Evolutionary conservation across 2,113 vertebrate genomes (phyloP), one percentile per base, ranked within the genome.

Genomic region (Plectropomus leopardus): DNA sequence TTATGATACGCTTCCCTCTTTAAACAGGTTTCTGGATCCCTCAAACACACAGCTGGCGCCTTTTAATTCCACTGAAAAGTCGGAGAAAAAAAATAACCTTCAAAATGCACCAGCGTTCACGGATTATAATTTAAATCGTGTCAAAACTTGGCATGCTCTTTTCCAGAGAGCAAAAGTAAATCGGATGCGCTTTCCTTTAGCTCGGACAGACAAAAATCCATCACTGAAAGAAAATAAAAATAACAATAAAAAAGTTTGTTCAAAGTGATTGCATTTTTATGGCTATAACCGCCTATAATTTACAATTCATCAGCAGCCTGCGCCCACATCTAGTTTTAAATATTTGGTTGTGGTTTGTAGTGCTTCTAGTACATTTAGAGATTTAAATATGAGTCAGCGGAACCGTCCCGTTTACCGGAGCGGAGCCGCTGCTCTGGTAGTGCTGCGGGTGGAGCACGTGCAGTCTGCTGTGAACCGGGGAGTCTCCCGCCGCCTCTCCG

Each of bases 381-480:
- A 21, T 69, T 96, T 92, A 99, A 92, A 99, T 99, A 44, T 99
- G 98, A 86, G 98, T 99, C 85, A 99, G 95, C 44, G 98, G 98
- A 79, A 99, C 95, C 71, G 98, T 99, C 92, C 98, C 97, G 92
- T 96, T 98, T 34, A 97, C 97, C 84, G 96, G 95, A 66, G 96
- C 90, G 84, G 96, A 88, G 89, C 96, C 90, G 90, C 96, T 94
- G 93, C 96, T 95, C 94, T 96, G 96, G 93, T 99, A 99, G 95
- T 99, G 97, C 90, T 97, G 97, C 80, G 97, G 83, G 86, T 93
- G 97, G 76, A 99, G 93, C 79, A 96, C 95, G 76, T 98, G 98
- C 80, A 99, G 97, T 93, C 98, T 96, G 94, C 96, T 96, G 77
- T 96, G 97, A 50, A 97, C 97, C 15, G 95, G 89, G 68, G 96